Base-by-base conservation (phyloP, 2,113 vertebrate species). In the Scomber japonicus region DNA sequence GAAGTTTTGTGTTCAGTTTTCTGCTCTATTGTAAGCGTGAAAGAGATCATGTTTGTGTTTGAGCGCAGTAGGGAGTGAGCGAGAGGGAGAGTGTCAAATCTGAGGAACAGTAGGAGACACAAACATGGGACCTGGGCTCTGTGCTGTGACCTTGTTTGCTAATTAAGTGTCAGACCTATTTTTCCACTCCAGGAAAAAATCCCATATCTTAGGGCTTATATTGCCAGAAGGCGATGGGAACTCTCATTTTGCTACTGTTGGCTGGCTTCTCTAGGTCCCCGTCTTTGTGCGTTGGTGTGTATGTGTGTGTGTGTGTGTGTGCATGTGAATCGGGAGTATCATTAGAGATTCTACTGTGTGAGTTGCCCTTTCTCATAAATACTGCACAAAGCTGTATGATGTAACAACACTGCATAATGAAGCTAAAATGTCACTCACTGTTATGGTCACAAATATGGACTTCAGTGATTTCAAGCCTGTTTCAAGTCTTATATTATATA, bases 121-220 rank as follows among this genome's bases (percentile, higher is more conserved):
- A 86, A 88, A 83, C 74, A 77, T 35, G 62, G 73, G 75, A 72
- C 80, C 71, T 35, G 74, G 74, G 63, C 75, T 50, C 56, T 67
- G 31, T 48, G 69, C 40, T 75, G 57, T 88, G 93, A 90, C 92
- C 89, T 82, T 93, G 83, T 91, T 91, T 89, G 85, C 82, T 90
- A 91, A 94, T 86, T 83, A 91, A 65, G 81, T 87, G 89, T 92
- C 93, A 91, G 75, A 76, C 76, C 80, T 81, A 71, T 90, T 94
- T 90, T 92, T 91, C 84, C 85, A 86, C 75, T 75, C 73, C 45
- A 82, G 66, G 70, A 83, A 85, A 86, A 75, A 74, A 65, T 46
- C 61, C 62, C 17, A 40, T 75, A 73, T 88, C 66, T 71, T 44
- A 21, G 35, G 76, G 62, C 71, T 78, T 4, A 21, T 10, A 66